A percentile compares a stretch with the other conserved stretches of the same genome.
These are phyloP conservation scores for Alcis repandata DNA, from an alignment of 2,888 invertebrate species.

Conservation along the genomic window DNA sequence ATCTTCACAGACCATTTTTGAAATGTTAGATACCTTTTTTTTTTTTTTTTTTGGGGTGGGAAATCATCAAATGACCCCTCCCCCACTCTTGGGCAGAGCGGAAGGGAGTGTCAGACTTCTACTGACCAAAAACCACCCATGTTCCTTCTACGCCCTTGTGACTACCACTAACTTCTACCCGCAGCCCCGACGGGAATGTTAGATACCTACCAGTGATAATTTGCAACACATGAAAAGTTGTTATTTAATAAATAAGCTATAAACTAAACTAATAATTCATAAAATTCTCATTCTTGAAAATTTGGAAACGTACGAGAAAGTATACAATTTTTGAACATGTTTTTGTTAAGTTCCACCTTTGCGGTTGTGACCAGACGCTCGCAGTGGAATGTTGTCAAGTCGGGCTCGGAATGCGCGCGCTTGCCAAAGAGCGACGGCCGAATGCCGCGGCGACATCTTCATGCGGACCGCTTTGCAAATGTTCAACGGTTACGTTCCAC, in stretches of 20 bases:
- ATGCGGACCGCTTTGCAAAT: constrained; percentile 56
- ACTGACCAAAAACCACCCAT: too few species aligned
- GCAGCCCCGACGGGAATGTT: too few species aligned
- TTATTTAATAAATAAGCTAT: too few species aligned
- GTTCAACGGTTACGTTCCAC: constrained; percentile 34
- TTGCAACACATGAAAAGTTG: background rate
- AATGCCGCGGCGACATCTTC: constrained; percentile 64
- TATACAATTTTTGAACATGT: constrained; percentile 8
- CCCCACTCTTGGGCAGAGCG: too few species aligned
- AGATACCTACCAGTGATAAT: background rate
- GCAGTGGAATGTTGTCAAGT: constrained; percentile 59
- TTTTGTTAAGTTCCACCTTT: constrained; percentile 32
- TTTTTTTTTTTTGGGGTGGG: too few species aligned
- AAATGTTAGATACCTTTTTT: constrained; percentile 54
- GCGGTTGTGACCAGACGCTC: constrained; percentile 36
- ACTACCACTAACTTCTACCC: too few species aligned
- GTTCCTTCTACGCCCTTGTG: too few species aligned
- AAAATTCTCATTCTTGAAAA: background rate
- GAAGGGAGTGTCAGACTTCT: too few species aligned
- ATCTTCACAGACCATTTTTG: constrained; percentile 74
- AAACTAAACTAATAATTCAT: background rate
- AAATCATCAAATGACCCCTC: too few species aligned
- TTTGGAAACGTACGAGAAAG: background rate
- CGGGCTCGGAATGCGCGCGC: constrained; percentile 58
- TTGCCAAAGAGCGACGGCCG: constrained; percentile 57